A percentile compares a stretch with the other conserved stretches of the same genome.
Conservation (phyloP, 2,113 vertebrate genomes). For the Poeciliopsis turrubarensis region DNA sequence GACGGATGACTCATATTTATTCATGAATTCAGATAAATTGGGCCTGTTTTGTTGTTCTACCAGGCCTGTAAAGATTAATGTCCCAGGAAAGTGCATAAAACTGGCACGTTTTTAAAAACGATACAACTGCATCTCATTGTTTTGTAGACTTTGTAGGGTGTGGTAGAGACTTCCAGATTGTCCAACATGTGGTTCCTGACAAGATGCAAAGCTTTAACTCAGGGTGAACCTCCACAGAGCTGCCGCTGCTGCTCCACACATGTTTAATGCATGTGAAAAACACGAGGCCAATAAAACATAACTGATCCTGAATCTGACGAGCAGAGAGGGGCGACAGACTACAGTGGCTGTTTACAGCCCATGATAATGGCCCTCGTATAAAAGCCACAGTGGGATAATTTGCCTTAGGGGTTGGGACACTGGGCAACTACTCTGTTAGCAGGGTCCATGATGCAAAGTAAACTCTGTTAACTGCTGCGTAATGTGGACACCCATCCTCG, state of each 20-base stretch:
- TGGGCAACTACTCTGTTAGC: constrained; percentile 25
- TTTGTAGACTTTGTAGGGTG: not conserved
- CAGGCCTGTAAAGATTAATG: not conserved
- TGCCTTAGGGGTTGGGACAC: constrained; percentile 48
- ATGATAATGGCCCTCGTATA: constrained; percentile 80
- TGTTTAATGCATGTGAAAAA: constrained; percentile 74
- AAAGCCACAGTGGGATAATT: constrained; percentile 78
- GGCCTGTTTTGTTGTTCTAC: not conserved
- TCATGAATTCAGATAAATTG: too few species aligned
- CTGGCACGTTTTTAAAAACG: not conserved
- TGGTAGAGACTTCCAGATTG: not conserved
- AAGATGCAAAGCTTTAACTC: constrained; percentile 14
- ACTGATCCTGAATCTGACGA: constrained; percentile 56
- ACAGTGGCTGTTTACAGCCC: constrained; percentile 78
- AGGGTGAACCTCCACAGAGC: constrained; percentile 13
- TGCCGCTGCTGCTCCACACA: constrained; percentile 66
- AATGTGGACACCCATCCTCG: not conserved
- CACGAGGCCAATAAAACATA: constrained; percentile 75
- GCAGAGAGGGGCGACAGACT: constrained; percentile 58
- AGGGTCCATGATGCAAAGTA: constrained; percentile 14
- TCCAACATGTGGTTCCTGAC: constrained; percentile 9
- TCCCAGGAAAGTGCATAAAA: not conserved
- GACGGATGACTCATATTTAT: too few species aligned
- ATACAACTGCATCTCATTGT: not conserved
- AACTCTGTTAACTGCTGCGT: not conserved